Evolutionary conservation across 1,140 invertebrate species (phyloP), one percentile per base, ranked within the genome.

Genomic region (Hylaeus volcanicus): DNA sequence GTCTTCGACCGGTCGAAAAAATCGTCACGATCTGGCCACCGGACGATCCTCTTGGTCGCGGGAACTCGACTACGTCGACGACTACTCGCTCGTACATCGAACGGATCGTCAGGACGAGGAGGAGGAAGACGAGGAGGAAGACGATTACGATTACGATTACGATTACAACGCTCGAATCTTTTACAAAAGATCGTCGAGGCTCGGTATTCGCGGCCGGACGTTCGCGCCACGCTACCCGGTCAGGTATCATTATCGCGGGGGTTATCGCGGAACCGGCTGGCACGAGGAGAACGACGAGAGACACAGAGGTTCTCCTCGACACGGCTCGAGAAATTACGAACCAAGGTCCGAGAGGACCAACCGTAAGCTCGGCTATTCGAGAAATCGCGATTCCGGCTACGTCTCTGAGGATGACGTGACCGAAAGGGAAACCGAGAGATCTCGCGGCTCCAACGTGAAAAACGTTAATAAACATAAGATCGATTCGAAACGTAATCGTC

Each of bases 41-140:
- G 83, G 84, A 58, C 58, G 71, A 74, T 41, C 72, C 5, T 5
- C 69, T 15, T 86, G 85, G 87, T 43, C 75, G 39, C 81, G 73
- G 63, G 76, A 82, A 11, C 53, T 74, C n/a, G 83, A 88, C 5
- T 80, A 86, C 48, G 78, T 84, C 5, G 83, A 82, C 48, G 82
- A 79, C 9, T 73, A 74, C 0, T 37, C 76, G 72, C 26, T 39
- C 12, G 55, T 5, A 39, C 82, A 82, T 37, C 11, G 77, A 41
- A 63, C 79, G 48, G 80, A 83, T 26, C 5, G n/a, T 3, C 14
- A 60, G 56, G 56, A n/a, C 12, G 5, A 3, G 12, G 74, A 83
- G 5, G 77, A 84, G 1, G 65, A 75, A 11, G 78, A 81, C 1
- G 80, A 68, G 4, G 74, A 76, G 2, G 68, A 74, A n/a, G 70